A percentile compares a stretch with the other conserved stretches of the same genome.
Evolutionary conservation across 1,140 invertebrate genomes (phyloP).

Genomic region (Anthonomus grandis): DNA sequence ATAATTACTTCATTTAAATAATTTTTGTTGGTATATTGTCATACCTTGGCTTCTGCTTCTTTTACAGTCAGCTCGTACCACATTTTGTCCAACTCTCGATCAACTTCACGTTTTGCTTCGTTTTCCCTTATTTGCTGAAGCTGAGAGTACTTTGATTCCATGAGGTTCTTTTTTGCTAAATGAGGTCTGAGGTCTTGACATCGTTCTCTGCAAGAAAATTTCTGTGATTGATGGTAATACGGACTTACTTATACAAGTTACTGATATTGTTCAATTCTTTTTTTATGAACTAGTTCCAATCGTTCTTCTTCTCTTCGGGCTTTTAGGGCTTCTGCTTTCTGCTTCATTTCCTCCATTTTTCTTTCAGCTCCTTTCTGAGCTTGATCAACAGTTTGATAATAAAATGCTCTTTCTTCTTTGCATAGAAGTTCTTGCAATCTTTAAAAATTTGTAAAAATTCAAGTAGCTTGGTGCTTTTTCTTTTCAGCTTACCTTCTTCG

Average conservation of each 20-base stretch:
- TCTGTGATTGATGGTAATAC: background rate
- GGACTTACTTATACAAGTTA: conserved; percentile 7
- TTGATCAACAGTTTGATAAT: conserved; percentile 39
- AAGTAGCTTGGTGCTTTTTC: background rate
- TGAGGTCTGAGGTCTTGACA: conserved; percentile 37
- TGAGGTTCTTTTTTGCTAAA: conserved; percentile 33
- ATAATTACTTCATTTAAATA: no score
- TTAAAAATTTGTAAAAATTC: background rate
- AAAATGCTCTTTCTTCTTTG: conserved; percentile 38
- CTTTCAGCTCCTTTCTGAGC: conserved; percentile 37
- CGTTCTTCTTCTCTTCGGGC: conserved; percentile 41
- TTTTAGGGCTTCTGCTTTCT: conserved; percentile 33
- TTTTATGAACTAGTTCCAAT: conserved; percentile 41
- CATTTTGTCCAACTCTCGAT: conserved; percentile 42
- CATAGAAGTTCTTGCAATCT: conserved; percentile 40
- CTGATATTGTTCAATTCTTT: conserved; percentile 45
- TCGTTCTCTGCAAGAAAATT: conserved; percentile 28
- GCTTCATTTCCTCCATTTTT: conserved; percentile 41
- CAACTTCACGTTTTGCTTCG: conserved; percentile 38
- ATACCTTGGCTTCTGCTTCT: conserved; percentile 37
- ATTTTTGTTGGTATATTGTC: no score
- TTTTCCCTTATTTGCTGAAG: conserved; percentile 47
- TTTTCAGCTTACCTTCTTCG: conserved; percentile 34
- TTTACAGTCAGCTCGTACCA: conserved; percentile 41
- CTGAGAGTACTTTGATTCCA: conserved; percentile 43